These are phyloP conservation scores for Phylloscopus trochiloides DNA, from an alignment of 2,113 vertebrate species.

Conservation along the genomic window DNA sequence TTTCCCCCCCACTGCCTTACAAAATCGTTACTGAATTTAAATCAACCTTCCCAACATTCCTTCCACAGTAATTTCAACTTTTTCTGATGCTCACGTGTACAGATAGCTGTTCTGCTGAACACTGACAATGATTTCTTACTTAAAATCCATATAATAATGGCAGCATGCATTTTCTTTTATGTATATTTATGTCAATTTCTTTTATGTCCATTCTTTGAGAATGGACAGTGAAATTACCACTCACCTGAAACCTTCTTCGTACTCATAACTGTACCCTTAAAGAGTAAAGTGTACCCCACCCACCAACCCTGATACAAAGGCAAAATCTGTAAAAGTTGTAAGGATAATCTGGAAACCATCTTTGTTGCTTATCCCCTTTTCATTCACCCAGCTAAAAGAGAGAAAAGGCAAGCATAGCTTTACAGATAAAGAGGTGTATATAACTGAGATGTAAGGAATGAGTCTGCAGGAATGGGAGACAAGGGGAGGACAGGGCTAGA, in stretches of 20 bases:
- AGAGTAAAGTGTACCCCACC: background rate
- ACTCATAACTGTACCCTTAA: fast-evolving
- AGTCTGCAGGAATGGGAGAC: background rate
- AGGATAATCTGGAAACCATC: background rate
- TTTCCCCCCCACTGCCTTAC: background rate
- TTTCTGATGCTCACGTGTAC: background rate
- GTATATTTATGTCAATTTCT: background rate
- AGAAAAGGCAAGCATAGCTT: background rate
- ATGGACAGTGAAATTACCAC: background rate
- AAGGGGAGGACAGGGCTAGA: background rate
- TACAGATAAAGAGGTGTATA: background rate
- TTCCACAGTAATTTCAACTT: background rate
- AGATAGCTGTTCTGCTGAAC: background rate
- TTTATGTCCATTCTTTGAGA: background rate
- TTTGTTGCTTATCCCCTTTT: background rate
- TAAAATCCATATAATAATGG: background rate
- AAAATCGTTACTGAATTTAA: background rate
- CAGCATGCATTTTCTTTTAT: background rate
- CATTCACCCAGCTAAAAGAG: background rate
- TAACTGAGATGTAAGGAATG: background rate
- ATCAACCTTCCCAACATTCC: background rate
- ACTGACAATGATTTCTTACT: background rate
- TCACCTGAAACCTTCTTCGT: background rate
- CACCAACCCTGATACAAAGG: background rate
- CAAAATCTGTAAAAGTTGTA: background rate